Conservation (phyloP, 2,797 vertebrate species). For the Psittacula derbiana region DNA sequence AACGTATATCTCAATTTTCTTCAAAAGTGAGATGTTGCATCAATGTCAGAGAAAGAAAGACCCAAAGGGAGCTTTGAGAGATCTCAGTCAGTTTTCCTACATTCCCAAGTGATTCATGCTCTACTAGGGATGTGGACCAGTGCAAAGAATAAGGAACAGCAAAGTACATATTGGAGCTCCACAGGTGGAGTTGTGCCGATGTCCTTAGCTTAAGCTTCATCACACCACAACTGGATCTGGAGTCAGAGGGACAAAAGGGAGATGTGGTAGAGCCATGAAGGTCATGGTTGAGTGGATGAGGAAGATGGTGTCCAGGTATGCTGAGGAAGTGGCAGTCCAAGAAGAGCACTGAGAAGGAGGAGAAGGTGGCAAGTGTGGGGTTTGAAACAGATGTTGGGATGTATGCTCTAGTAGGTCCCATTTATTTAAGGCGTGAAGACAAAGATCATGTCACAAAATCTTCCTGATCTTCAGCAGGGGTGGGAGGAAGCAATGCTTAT, state of each 20-base stretch:
- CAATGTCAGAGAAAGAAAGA: not conserved
- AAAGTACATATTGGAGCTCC: rapidly evolving
- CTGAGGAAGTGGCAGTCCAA: not conserved
- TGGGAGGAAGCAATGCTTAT: not conserved
- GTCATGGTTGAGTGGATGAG: not conserved
- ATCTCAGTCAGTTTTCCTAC: not conserved
- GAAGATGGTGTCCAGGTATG: not conserved
- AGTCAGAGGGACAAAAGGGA: not conserved
- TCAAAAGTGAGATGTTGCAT: not conserved
- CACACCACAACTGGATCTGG: not conserved
- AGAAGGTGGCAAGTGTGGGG: not conserved
- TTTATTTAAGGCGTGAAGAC: not conserved
- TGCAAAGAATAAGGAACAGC: not conserved
- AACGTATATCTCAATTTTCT: not conserved
- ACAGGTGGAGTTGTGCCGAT: not conserved
- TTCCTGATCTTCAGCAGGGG: not conserved
- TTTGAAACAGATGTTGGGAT: not conserved
- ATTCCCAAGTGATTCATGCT: not conserved
- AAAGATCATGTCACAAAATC: not conserved
- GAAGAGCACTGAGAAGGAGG: not conserved
- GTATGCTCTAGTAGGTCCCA: not conserved
- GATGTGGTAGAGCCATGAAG: not conserved
- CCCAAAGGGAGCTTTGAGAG: not conserved
- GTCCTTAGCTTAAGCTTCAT: not conserved
- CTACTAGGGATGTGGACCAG: not conserved